Evolutionary conservation across 30 jellyfish, hydroid and myxozoan species (phyloP), one percentile per base, ranked within the genome.

Genomic region (Aurelia coerulea): DNA sequence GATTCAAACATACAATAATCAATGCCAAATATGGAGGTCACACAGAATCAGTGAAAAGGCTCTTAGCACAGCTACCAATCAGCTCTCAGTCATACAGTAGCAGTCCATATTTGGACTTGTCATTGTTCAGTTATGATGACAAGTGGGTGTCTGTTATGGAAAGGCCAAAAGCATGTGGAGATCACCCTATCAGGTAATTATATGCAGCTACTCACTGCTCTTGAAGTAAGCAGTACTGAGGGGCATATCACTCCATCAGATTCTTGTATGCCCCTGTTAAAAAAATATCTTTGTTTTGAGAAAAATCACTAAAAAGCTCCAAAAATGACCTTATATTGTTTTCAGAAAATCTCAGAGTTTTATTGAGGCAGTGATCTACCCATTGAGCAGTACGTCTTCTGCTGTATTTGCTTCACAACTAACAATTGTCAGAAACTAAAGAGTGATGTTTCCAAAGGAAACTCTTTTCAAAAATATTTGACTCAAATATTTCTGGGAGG

Each of bases 71-170:
- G 84, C 89, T 95, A 17, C 99, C 99, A 42, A 95, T 95, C 83
- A 90, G 98, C 80, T 94, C 99, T 10, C 99, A 95, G 82, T 95
- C 99, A 17, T 95, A 90, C 69, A 95, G 99, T 70, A 90, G 98
- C 87, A 95, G 99, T 49, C 99, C 99, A 1, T 95, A 90, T 81
- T 70, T 95, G 78, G 99, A 95, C 77, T 63, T 95, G 86, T 95
- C 99, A 17, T 78, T 95, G 91, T 95, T 95, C 62, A 95, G 99
- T 68, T 95, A 95, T 86, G 99, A 95, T 83, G 99, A 95, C 54
- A 95, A 95, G 65, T 95, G 99, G 99, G 97, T 95, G 11, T 95
- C 99, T 49, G 99, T 95, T 14, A 95, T 95, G 99, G 99, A 95
- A 70, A 87, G 99, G 75, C 99, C 99, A 58, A 95, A 95, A 56